Evolutionary conservation across 2,888 invertebrate species (phyloP).

Genomic region (Polymixis lichenea): DNA sequence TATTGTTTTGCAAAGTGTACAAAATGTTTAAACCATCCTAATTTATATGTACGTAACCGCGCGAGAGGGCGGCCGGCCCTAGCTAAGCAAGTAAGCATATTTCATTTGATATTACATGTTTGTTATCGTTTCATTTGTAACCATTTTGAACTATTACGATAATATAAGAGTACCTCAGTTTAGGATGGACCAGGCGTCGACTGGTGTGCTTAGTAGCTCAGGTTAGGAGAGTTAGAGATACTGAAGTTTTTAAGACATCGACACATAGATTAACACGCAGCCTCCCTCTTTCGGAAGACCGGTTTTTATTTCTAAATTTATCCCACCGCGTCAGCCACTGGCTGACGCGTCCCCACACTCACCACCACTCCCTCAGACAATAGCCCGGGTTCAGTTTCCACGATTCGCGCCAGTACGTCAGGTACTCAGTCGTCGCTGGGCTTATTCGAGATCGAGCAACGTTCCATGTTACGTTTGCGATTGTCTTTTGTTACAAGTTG

Average conservation of each 20-base stretch:
- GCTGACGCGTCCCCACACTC: slow-evolving; percentile 62
- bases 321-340: slow-evolving; percentile 65
- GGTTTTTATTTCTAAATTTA: slow-evolving; percentile 83
- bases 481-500: slow-evolving; percentile 87
- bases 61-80: slow-evolving; percentile 85
- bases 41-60: slow-evolving; percentile 81
- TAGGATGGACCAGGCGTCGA: slow-evolving; percentile 90
- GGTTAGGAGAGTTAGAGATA: slow-evolving; percentile 85
- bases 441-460: slow-evolving; percentile 87
- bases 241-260: slow-evolving; percentile 84
- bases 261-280: slow-evolving; percentile 85
- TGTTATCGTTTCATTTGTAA: slow-evolving; percentile 90
- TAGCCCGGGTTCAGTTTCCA: slow-evolving; percentile 87
- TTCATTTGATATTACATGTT: slow-evolving; percentile 89
- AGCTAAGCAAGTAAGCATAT: slow-evolving; percentile 90
- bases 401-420: slow-evolving; percentile 79
- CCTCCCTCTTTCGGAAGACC: slow-evolving; percentile 79
- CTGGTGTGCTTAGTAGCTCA: slow-evolving; percentile 87
- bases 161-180: slow-evolving; percentile 89
- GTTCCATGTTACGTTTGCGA: slow-evolving; percentile 87
- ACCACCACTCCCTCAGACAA: slow-evolving; percentile 81
- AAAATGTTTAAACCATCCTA: slow-evolving; percentile 85
- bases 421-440: slow-evolving; percentile 89
- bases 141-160: slow-evolving; percentile 89
- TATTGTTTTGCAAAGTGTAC: slow-evolving; percentile 87